Percentiles rank a stretch among this genome's conserved stretches.
Evolutionary conservation across 2,888 invertebrate genomes (phyloP).

Genomic region (Limnephilus auricula): DNA sequence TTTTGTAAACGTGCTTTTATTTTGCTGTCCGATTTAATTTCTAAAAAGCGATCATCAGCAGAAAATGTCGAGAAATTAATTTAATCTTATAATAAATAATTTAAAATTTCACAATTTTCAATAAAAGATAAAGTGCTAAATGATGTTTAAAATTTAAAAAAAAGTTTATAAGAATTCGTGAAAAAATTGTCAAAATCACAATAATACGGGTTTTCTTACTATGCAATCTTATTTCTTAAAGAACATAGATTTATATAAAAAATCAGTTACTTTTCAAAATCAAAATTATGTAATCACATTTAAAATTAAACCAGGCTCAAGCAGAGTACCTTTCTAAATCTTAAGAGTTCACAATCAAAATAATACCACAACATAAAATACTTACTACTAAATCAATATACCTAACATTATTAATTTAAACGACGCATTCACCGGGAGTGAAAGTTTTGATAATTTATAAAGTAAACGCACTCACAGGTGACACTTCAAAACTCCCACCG

Average conservation of each 20-base stretch:
- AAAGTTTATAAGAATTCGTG: neutral
- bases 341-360: neutral
- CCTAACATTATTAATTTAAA: neutral
- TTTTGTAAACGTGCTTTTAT: neutral
- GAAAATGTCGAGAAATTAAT: neutral
- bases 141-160: neutral
- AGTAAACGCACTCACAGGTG: constrained; percentile 40
- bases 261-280: no score
- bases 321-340: neutral
- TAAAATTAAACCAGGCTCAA: neutral
- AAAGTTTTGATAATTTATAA: constrained; percentile 7
- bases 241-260: neutral
- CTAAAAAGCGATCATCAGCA: neutral
- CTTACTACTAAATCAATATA: constrained; percentile 3
- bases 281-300: neutral
- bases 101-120: no score
- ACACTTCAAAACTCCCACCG: constrained; percentile 16
- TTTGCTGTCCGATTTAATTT: neutral
- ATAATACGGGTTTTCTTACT: neutral
- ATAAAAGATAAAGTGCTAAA: no score
- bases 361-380: constrained; percentile 5
- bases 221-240: neutral
- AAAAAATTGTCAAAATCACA: neutral
- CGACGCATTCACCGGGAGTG: neutral
- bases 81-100: neutral